A percentile compares a stretch with the other conserved stretches of the same genome.
Evolutionary conservation across 53 echinoderm and acorn worm species (phyloP).

Genomic region (Apostichopus leukothele): DNA sequence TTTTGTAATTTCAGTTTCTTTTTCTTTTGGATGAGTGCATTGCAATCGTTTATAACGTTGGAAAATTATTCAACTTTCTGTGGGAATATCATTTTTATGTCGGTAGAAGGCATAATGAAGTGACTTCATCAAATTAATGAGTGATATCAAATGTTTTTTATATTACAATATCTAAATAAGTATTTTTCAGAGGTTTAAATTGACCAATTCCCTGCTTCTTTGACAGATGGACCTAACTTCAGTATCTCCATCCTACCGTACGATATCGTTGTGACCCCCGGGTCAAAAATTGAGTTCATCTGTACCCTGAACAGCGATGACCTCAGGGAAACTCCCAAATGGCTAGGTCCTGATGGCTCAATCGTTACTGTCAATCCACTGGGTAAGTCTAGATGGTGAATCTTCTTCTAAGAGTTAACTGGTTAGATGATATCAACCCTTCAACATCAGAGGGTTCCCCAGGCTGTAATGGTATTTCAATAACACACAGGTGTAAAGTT

Average conservation of each 20-base stretch:
- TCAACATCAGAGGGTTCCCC: no score
- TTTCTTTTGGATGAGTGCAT: no score
- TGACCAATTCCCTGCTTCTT: neutral
- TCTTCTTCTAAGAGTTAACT: no score
- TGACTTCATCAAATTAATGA: neutral
- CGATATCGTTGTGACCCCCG: constrained; percentile 8
- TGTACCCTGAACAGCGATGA: constrained; percentile 6
- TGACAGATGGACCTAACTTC: constrained; percentile 15
- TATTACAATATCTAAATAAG: neutral
- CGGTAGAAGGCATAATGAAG: no score
- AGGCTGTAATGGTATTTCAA: no score
- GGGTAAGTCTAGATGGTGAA: neutral
- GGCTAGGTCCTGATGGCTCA: constrained; percentile 35
- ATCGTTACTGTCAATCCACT: neutral
- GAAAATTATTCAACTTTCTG: no score
- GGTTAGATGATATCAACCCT: no score
- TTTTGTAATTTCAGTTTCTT: no score
- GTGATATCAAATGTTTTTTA: neutral
- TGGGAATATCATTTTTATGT: no score
- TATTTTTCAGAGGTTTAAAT: neutral
- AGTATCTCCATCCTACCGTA: constrained; percentile 26
- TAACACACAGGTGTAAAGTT: no score
- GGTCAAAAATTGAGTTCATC: constrained; percentile 19
- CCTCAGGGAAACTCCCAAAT: constrained; percentile 17
- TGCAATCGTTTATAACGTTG: no score